Base-by-base conservation (phyloP, 2,113 vertebrate species). In the Sciurus niger region DNA sequence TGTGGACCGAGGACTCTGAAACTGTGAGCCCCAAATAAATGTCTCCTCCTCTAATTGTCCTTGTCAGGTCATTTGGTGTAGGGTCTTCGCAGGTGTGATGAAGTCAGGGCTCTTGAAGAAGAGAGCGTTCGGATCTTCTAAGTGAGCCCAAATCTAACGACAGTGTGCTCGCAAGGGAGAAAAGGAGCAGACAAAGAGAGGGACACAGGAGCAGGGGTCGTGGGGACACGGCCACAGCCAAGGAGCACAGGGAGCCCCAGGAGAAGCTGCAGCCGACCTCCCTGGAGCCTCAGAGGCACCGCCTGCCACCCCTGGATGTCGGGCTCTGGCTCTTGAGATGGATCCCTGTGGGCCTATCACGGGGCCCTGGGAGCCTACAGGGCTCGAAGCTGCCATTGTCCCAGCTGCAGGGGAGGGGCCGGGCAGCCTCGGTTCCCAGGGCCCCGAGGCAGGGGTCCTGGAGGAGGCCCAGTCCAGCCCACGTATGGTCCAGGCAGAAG, bases 211-310 rank as follows among this genome's bases (percentile, higher is more conserved):
- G 28, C n/a, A 37, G 51, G 18, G 1, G 2, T 16, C 24, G 0
- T 11, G 32, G 70, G 0, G 11, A 30, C 0, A 11, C 0, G 1
- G 43, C 17, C 63, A 2, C 53, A 65, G 85, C 55, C 37, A 34
- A 43, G 67, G 34, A 6, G 9, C 3, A 6, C n/a, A 2, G 0
- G 34, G 12, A 0, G 12, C 5, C 67, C 46, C 37, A 4, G 58
- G 63, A 60, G 63, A 60, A 51, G 34, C 4, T 32, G 60, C 53
- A 63, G 40, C 4, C 3, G 14, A 11, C 2, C 11, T 10, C 13
- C 5, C 6, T 4, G 25, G 6, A 9, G 25, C 17, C 30, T 58
- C 17, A 6, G 20, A 22, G 37, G 37, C 25, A 0, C 4, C 0
- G 68, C 40, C 25, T 6, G n/a, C 13, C 40, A 28, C 28, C 5